These are phyloP conservation scores for Antheraea mylitta DNA, from an alignment of 1,140 invertebrate genomes.

Conservation along the genomic window DNA sequence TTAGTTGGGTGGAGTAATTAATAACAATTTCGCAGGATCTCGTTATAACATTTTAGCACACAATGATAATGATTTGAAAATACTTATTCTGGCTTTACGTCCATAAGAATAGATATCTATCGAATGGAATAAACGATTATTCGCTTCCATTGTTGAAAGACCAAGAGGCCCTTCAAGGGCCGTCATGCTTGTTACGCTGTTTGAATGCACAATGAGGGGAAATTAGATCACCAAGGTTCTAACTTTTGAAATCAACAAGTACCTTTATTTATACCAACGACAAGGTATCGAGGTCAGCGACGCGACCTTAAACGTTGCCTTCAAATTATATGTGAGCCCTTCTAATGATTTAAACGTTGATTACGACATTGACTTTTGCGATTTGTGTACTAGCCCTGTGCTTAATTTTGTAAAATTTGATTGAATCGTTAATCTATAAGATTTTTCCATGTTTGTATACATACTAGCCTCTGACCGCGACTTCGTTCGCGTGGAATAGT, in stretches of 20 bases:
- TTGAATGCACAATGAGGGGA: conserved; percentile 75
- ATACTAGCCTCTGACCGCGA: too few species aligned
- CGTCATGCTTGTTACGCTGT: conserved; percentile 62
- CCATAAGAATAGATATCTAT: conserved; percentile 8
- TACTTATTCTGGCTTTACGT: conserved; percentile 13
- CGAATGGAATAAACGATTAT: conserved; percentile 35
- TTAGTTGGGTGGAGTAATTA: conserved; percentile 4
- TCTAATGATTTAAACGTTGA: conserved; percentile 62
- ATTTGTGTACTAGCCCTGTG: conserved; percentile 42
- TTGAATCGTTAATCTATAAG: background rate
- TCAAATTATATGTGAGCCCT: conserved; percentile 66
- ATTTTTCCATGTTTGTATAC: too few species aligned
- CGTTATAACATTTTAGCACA: conserved; percentile 12
- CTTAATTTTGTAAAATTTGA: conserved; percentile 35
- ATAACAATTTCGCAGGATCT: conserved; percentile 2
- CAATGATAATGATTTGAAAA: background rate
- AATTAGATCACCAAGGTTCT: conserved; percentile 74
- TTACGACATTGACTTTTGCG: conserved; percentile 71
- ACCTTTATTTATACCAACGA: conserved; percentile 54
- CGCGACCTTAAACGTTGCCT: conserved; percentile 67
- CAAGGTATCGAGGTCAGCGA: conserved; percentile 56
- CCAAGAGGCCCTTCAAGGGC: conserved; percentile 63
- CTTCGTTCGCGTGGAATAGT: too few species aligned
- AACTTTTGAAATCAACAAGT: conserved; percentile 71
- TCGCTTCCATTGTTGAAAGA: conserved; percentile 49